Evolutionary conservation across 2,797 vertebrate species (phyloP).

Genomic region (Perodicticus potto): DNA sequence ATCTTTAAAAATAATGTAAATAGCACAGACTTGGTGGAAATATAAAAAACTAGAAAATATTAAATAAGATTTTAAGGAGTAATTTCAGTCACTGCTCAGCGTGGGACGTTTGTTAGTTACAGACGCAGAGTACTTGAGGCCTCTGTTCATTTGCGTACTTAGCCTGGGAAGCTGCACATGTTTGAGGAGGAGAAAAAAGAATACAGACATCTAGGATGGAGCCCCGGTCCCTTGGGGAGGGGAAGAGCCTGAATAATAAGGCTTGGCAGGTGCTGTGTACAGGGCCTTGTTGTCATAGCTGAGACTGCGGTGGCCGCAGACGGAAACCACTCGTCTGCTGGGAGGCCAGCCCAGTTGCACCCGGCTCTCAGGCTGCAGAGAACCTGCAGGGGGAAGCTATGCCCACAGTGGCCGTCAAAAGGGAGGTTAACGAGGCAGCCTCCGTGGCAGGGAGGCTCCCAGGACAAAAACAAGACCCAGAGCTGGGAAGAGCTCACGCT

Average conservation of each 20-base stretch:
- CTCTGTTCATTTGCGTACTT: background rate
- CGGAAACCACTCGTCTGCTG: fast-evolving
- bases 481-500: background rate
- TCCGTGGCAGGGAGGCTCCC: background rate
- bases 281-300: fast-evolving
- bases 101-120: background rate
- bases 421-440: fast-evolving
- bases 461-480: fast-evolving
- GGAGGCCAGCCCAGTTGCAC: background rate
- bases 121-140: background rate
- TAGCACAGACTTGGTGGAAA: background rate
- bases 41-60: background rate
- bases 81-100: background rate
- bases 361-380: background rate
- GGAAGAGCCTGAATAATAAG: background rate
- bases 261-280: fast-evolving
- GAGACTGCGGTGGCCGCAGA: fast-evolving
- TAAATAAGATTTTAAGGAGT: background rate
- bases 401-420: background rate
- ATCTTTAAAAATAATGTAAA: background rate
- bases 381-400: background rate
- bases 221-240: fast-evolving
- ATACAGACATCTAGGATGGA: fast-evolving
- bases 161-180: background rate
- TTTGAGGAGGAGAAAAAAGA: background rate